These are phyloP conservation scores for Euzetes globulus DNA, from an alignment of 2,888 invertebrate species.

Conservation along the genomic window DNA sequence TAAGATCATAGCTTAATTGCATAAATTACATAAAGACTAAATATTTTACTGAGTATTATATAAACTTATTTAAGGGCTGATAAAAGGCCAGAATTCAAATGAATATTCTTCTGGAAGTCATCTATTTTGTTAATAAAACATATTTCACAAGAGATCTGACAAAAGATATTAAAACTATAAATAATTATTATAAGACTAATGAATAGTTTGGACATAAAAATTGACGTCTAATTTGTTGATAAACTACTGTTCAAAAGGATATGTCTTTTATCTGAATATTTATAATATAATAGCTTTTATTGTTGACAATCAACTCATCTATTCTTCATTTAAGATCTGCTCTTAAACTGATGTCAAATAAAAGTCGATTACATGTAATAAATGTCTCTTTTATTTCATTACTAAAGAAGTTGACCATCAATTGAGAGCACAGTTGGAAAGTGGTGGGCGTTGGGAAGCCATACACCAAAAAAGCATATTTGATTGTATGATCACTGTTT, in stretches of 20 bases:
- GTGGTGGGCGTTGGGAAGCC: background rate
- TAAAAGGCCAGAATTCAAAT: no score
- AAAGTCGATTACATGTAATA: slow-evolving; percentile 22
- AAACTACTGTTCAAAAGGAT: background rate
- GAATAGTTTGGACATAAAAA: background rate
- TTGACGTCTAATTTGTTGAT: slow-evolving; percentile 19
- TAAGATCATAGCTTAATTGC: no score
- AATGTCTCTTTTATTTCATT: slow-evolving; percentile 4
- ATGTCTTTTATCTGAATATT: background rate
- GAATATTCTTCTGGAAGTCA: no score
- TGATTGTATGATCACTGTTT: no score
- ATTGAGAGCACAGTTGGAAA: background rate
- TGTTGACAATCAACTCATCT: background rate
- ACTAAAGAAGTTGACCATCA: slow-evolving; percentile 14
- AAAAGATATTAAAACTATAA: no score
- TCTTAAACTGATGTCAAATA: slow-evolving; percentile 5
- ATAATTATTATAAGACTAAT: no score
- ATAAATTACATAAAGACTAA: no score
- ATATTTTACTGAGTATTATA: no score
- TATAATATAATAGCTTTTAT: background rate
- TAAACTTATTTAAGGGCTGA: no score
- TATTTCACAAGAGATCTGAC: no score
- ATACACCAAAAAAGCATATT: background rate
- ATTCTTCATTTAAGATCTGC: background rate
- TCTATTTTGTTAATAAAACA: no score